phyloP scores from a whole-genome alignment of 2,797 vertebrate species.

The Hippopotamyrus pictus region DNA sequence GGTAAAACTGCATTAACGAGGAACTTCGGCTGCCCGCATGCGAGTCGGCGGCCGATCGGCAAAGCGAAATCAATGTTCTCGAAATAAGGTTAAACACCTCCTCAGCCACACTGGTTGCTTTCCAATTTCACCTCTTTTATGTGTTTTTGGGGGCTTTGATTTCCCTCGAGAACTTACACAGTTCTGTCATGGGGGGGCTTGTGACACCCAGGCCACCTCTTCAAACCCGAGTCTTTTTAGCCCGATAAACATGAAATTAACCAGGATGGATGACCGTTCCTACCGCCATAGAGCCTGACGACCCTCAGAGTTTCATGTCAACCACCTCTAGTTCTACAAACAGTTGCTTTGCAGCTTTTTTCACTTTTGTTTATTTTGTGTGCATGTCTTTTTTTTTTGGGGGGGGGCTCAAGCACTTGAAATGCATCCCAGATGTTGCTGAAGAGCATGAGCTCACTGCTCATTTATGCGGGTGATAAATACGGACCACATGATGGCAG shows the following conservation, averaged over 20 bases:
- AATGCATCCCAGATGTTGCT: conserved; percentile 59
- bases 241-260: neutral
- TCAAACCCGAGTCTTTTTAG: neutral
- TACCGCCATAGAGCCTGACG: conserved; percentile 37
- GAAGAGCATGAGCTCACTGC: conserved; percentile 67
- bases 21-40: neutral
- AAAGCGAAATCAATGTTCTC: neutral
- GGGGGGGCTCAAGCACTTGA: conserved; percentile 17
- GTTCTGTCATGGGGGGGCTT: neutral
- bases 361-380: neutral
- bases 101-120: neutral
- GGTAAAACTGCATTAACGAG: conserved; percentile 1
- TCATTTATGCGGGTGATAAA: conserved; percentile 66
- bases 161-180: neutral
- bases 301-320: conserved; percentile 2
- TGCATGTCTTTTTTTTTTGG: neutral
- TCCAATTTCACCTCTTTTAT: neutral
- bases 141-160: conserved; percentile 14
- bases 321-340: neutral
- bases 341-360: neutral
- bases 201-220: neutral
- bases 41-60: neutral
- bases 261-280: conserved; percentile 38
- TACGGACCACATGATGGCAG: conserved; percentile 65
- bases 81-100: neutral